Percentiles rank a stretch among this genome's conserved stretches.
Conservation (phyloP, 2,113 vertebrate genomes). For the Oncorhynchus kisutch region DNA sequence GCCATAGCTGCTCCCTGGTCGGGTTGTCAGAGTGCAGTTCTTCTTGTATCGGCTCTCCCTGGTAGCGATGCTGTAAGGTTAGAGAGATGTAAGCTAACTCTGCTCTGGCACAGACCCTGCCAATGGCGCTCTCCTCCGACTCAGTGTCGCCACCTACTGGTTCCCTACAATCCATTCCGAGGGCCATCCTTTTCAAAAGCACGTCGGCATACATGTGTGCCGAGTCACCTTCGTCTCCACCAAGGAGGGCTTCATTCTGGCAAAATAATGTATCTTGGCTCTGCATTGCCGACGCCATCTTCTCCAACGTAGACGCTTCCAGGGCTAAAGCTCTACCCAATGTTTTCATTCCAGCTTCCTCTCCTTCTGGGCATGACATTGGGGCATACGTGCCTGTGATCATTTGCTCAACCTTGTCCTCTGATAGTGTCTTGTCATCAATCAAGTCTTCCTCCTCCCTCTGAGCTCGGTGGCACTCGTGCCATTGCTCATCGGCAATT, state of each 20-base stretch:
- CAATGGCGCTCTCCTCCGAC: slow-evolving; percentile 45
- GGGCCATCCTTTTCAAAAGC: slow-evolving; percentile 75
- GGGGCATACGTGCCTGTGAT: neutral
- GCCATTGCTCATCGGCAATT: slow-evolving; percentile 47
- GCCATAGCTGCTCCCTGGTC: slow-evolving; percentile 64
- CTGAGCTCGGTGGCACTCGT: slow-evolving; percentile 25
- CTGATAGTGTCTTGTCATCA: slow-evolving; percentile 30
- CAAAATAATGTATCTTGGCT: slow-evolving; percentile 54
- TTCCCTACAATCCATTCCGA: slow-evolving; percentile 58
- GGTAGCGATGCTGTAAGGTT: slow-evolving; percentile 75
- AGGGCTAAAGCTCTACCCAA: slow-evolving; percentile 74
- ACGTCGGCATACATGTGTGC: slow-evolving; percentile 57
- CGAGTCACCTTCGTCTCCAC: slow-evolving; percentile 42
- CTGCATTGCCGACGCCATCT: slow-evolving; percentile 78
- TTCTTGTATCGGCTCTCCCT: slow-evolving; percentile 57
- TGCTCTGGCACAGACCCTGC: slow-evolving; percentile 72
- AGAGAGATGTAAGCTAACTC: slow-evolving; percentile 82
- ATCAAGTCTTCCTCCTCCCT: slow-evolving; percentile 51
- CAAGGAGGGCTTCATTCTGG: slow-evolving; percentile 34
- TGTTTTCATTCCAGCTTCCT: slow-evolving; percentile 56
- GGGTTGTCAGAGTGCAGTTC: slow-evolving; percentile 67
- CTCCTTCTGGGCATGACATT: slow-evolving; percentile 1
- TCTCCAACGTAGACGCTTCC: slow-evolving; percentile 77
- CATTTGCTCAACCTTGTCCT: slow-evolving; percentile 28
- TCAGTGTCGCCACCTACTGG: slow-evolving; percentile 21